A percentile compares a stretch with the other conserved stretches of the same genome.
Evolutionary conservation across 1,140 invertebrate species (phyloP).

Genomic region (Portunus trituberculatus): DNA sequence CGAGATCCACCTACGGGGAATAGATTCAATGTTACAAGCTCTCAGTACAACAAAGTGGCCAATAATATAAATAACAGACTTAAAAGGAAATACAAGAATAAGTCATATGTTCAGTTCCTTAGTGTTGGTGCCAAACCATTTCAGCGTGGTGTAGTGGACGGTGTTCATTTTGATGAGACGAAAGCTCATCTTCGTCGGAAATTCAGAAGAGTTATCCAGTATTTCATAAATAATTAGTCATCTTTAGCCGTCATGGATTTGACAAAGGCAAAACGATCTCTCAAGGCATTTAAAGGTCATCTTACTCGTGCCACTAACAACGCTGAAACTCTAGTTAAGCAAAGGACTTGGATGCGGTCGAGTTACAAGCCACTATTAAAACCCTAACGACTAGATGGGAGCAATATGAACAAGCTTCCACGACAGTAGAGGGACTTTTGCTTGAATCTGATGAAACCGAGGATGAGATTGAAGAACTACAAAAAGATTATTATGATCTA

Average conservation of each 20-base stretch:
- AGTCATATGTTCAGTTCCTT: conserved; percentile 28
- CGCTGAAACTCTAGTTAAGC: background rate
- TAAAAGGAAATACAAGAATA: conserved; percentile 25
- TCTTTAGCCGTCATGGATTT: background rate
- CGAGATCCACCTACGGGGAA: background rate
- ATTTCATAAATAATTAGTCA: background rate
- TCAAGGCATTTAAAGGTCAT: conserved; percentile 2
- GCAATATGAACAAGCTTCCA: background rate
- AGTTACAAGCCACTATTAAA: background rate
- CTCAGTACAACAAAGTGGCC: background rate
- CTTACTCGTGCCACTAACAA: background rate
- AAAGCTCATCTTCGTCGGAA: background rate
- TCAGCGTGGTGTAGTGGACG: background rate
- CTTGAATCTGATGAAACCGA: no score
- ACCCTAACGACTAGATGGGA: no score
- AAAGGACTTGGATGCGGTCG: background rate
- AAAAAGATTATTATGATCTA: background rate
- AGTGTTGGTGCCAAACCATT: no score
- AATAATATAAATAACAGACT: background rate
- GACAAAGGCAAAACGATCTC: background rate
- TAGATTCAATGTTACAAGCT: background rate
- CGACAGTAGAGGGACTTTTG: background rate
- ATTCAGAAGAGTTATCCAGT: no score
- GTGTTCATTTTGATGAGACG: conserved; percentile 8
- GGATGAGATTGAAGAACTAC: background rate